Base-by-base conservation (phyloP, 2,888 invertebrate genomes). In the Morpho deidamia region DNA sequence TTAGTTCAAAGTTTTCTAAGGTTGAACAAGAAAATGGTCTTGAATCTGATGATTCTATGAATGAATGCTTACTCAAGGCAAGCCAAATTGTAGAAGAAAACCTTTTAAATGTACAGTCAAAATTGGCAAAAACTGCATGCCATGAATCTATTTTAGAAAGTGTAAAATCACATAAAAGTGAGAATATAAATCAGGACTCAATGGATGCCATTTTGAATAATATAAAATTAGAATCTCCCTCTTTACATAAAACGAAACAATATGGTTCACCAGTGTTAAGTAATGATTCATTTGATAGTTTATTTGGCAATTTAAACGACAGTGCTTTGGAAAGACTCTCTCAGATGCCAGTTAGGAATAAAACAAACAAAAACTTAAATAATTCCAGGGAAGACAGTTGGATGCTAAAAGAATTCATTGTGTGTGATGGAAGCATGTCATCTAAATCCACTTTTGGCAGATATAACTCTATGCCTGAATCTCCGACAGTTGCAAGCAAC, bases 11-110 rank as follows among this genome's bases (percentile, higher is more conserved):
- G 61, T 85, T 88, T 69, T 62, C 67, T 7, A 83, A 82, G 63
- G 69, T 78, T 7, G 89, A 89, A 33, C 59, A 69, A 0, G 89
- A 89, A 44, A 69, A 74, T 44, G 85, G 81, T 8, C 64, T 89
- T 44, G 90, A 90, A 67, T 90, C 88, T 8, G 90, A 90, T 61
- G 90, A 90, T 66, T 90, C 90, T 23, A 85, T 90, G 78, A 90
- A 90, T 72, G 90, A 90, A 64, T 87, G 81, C 64, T 70, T 90
- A 38, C 67, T 90, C 14, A 83, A 82, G 71, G 89, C 86, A 8
- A 90, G 87, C 67, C 90, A 90, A 68, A 74, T 83, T 40, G 82
- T 86, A 7, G 90, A 90, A 70, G 88, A 90, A 32, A 80, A 81
- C 46, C 70, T 86, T 37, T 59, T 77, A 9, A 74, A 71, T 48